Evolutionary conservation across 2,113 vertebrate genomes (phyloP), one percentile per base, ranked within the genome.

Genomic region (Uria aalge): DNA sequence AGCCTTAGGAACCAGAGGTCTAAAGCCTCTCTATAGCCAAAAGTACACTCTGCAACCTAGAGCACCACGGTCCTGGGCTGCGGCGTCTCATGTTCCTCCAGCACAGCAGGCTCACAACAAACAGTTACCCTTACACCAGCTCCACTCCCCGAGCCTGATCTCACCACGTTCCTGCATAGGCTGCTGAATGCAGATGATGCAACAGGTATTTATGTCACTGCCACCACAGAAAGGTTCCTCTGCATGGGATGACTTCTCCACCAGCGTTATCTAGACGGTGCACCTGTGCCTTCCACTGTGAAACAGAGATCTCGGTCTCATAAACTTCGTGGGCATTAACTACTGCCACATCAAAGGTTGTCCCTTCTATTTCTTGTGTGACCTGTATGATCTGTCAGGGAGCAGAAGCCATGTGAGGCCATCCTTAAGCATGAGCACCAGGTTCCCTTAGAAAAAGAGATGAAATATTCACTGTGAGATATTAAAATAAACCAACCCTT

Each of bases 401-500:
- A 75, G 41, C 52, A 96, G 53, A 87, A 92, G 69, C 34, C 77
- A n/a, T 20, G 8, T 53, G 60, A 96, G 69, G 66, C 36, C 52
- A 72, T 75, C 38, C 52, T 89, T 85, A 78, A 93, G 19, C 1
- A 0, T 41, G 48, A 90, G 40, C n/a, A 92, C 21, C 69, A 52
- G 38, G 21, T 85, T 87, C 15, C 53, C 30, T 45, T 87, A 68
- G 43, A 41, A 81, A 50, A 78, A 82, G 57, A 90, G 67, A 91
- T 57, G 20, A 94, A 91, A 94, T 67, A 87, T 69, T 93, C 50
- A 23, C 74, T 64, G n/a, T 69, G 94, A 85, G 96, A 88, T 96
- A 79, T 52, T 79, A 95, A 96, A 96, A 96, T 87, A 97, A 97
- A 96, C 81, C 81, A 92, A 94, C 26, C 14, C 41, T 81, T 91